These are phyloP conservation scores for Tetramorium simillimum DNA, from an alignment of 1,140 invertebrate species.

Conservation along the genomic window DNA sequence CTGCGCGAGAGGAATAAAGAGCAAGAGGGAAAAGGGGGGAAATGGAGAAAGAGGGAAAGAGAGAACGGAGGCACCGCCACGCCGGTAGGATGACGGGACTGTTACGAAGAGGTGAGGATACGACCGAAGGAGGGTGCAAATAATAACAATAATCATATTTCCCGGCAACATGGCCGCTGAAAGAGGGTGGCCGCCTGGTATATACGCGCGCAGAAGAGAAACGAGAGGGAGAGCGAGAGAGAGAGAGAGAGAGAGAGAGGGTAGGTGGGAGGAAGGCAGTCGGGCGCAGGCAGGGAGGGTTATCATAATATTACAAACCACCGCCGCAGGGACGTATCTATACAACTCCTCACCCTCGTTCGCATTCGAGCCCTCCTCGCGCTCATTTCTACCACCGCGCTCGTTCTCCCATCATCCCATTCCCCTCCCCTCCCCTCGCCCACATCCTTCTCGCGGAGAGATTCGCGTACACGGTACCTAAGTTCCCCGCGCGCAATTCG, in stretches of 20 bases:
- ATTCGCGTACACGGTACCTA: conserved; percentile 71
- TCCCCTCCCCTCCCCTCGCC: not conserved
- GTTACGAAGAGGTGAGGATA: conserved; percentile 75
- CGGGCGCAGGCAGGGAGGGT: conserved; percentile 78
- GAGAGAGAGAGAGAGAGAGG: conserved; percentile 62
- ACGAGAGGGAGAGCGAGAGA: conserved; percentile 61
- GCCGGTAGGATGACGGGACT: conserved; percentile 67
- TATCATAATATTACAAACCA: conserved; percentile 86
- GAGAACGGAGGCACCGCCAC: conserved; percentile 42
- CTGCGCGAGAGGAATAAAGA: conserved; percentile 36
- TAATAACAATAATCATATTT: conserved; percentile 86
- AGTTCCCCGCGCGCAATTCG: conserved; percentile 77
- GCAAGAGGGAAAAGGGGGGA: conserved; percentile 49
- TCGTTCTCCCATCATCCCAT: conserved; percentile 21
- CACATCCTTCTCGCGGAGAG: conserved; percentile 49
- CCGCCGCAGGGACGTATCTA: conserved; percentile 83
- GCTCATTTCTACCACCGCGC: conserved; percentile 32
- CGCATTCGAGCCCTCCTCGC: conserved; percentile 46
- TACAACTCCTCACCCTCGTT: conserved; percentile 79
- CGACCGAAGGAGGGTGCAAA: conserved; percentile 83
- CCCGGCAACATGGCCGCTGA: conserved; percentile 85
- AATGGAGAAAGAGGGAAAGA: conserved; percentile 1
- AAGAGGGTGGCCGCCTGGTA: conserved; percentile 81
- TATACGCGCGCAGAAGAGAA: conserved; percentile 70
- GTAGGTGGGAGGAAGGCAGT: conserved; percentile 68